Evolutionary conservation across 2,888 invertebrate genomes (phyloP).

Genomic region (Sthenelais limicola): DNA sequence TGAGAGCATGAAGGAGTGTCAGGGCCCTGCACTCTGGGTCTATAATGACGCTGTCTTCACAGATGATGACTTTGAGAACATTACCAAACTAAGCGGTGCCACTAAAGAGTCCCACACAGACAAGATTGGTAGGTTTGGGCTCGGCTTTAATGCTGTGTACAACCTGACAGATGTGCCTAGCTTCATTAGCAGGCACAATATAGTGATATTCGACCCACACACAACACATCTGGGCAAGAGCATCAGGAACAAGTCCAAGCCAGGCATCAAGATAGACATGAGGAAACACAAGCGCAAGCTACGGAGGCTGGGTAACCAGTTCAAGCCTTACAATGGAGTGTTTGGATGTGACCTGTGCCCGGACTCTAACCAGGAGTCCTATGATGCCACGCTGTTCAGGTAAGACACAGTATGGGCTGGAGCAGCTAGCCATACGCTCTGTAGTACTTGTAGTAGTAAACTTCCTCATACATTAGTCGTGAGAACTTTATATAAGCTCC

Average conservation of each 20-base stretch:
- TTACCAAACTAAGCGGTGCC: slow-evolving; percentile 65
- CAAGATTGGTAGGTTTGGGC: slow-evolving; percentile 67
- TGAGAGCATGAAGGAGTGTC: slow-evolving; percentile 62
- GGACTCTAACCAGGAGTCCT: slow-evolving; percentile 48
- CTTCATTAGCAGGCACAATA: slow-evolving; percentile 62
- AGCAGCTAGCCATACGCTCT: too few species aligned
- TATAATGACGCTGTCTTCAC: slow-evolving; percentile 67
- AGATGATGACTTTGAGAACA: slow-evolving; percentile 65
- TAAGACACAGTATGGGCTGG: too few species aligned
- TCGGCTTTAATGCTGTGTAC: slow-evolving; percentile 69
- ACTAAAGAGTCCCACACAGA: slow-evolving; percentile 61
- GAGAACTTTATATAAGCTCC: too few species aligned
- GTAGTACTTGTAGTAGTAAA: too few species aligned
- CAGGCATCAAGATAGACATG: slow-evolving; percentile 59
- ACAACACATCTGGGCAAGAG: slow-evolving; percentile 58
- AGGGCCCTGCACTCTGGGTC: slow-evolving; percentile 69
- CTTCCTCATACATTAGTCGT: too few species aligned
- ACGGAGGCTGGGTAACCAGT: slow-evolving; percentile 58
- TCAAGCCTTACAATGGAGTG: slow-evolving; percentile 61
- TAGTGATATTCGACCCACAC: slow-evolving; percentile 70
- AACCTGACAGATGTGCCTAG: slow-evolving; percentile 69
- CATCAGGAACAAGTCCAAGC: slow-evolving; percentile 54
- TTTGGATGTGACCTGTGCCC: slow-evolving; percentile 59
- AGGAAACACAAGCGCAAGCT: slow-evolving; percentile 53
- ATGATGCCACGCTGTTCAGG: slow-evolving; percentile 65